These are phyloP conservation scores for Ammodytes marinus DNA, from an alignment of 2,113 vertebrate species.

Conservation along the genomic window DNA sequence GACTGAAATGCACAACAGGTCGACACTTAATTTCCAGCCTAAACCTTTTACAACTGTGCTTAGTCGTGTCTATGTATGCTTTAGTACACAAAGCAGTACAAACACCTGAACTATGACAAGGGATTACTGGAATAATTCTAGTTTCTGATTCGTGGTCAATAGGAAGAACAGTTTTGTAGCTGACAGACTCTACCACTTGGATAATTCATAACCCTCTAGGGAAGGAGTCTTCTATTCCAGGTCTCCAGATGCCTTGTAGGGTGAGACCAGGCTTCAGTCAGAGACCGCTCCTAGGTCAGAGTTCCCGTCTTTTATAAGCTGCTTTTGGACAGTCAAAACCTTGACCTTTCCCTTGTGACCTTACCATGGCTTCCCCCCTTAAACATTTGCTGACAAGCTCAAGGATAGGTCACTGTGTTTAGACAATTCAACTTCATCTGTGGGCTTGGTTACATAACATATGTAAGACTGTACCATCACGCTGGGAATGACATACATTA, in stretches of 20 bases:
- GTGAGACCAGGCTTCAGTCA: conserved; percentile 53
- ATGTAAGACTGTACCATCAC: conserved; percentile 89
- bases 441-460: conserved; percentile 86
- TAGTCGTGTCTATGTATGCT: conserved; percentile 63
- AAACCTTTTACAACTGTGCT: conserved; percentile 73
- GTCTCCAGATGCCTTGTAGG: conserved; percentile 61
- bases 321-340: conserved; percentile 67
- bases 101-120: conserved; percentile 65
- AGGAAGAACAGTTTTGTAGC: conserved; percentile 68
- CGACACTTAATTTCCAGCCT: conserved; percentile 56
- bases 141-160: conserved; percentile 56
- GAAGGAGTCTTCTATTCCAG: conserved; percentile 67
- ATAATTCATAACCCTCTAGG: conserved; percentile 61
- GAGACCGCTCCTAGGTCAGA: conserved; percentile 57
- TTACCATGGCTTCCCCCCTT: conserved; percentile 37
- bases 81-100: conserved; percentile 73
- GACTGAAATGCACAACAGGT: conserved; percentile 65
- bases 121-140: conserved; percentile 64
- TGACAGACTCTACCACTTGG: conserved; percentile 66
- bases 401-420: conserved; percentile 70
- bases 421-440: conserved; percentile 78
- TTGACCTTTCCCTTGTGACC: conserved; percentile 61
- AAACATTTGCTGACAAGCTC: conserved; percentile 44
- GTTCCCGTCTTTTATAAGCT: conserved; percentile 63
- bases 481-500: conserved; percentile 87